phyloP scores from a whole-genome alignment of 2,888 invertebrate species.

The Dynastes tityus region DNA sequence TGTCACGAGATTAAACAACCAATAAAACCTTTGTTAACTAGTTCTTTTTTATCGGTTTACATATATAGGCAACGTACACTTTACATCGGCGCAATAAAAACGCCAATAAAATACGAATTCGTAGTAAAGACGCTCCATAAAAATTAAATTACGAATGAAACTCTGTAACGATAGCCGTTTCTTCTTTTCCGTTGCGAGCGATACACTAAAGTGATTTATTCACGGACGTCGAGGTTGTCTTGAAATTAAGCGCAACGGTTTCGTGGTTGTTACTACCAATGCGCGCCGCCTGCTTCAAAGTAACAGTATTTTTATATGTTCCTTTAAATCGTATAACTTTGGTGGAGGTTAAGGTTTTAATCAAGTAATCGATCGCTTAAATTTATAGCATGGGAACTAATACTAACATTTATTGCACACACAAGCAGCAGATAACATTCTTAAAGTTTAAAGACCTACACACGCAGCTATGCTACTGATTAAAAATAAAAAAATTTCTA shows the following conservation, averaged over 20 bases:
- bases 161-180: conserved; percentile 28
- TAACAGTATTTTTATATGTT: conserved; percentile 21
- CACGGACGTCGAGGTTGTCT: conserved; percentile 30
- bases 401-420: too few relatives aligned
- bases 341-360: background rate
- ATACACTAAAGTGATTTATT: conserved; percentile 29
- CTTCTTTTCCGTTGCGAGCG: conserved; percentile 39
- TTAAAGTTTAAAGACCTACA: too few relatives aligned
- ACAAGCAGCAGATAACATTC: too few relatives aligned
- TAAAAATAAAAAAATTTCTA: too few relatives aligned
- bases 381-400: too few relatives aligned
- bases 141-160: conserved; percentile 47
- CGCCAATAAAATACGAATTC: conserved; percentile 46
- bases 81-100: conserved; percentile 45
- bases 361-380: background rate
- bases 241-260: conserved; percentile 32
- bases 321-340: background rate
- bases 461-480: too few relatives aligned
- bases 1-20: conserved; percentile 45
- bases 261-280: conserved; percentile 22
- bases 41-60: conserved; percentile 44
- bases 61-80: conserved; percentile 38
- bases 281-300: conserved; percentile 10
- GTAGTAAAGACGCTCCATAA: conserved; percentile 45
- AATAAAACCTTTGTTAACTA: conserved; percentile 45